Evolutionary conservation across 2,888 invertebrate genomes (phyloP).

Genomic region (Nomada flava): DNA sequence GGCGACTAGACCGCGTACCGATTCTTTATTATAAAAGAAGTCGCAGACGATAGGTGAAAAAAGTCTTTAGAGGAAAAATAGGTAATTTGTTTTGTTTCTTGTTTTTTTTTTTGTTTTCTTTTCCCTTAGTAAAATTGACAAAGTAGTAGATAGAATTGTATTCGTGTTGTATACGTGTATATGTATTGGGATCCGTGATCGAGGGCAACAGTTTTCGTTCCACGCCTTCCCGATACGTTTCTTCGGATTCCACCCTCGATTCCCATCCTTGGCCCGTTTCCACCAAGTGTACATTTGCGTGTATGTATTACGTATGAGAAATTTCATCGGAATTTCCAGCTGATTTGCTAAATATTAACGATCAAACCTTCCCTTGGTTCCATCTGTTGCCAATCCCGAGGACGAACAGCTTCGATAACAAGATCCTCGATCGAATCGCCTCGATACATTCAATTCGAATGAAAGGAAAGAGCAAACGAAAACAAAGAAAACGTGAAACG

Average conservation of each 20-base stretch:
- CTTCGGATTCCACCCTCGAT: not conserved
- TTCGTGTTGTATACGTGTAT: constrained; percentile 37
- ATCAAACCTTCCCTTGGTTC: constrained; percentile 29
- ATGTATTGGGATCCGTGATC: constrained; percentile 25
- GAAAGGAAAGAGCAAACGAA: not conserved
- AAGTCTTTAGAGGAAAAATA: constrained; percentile 82
- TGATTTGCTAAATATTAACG: constrained; percentile 14
- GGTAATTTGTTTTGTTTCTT: constrained; percentile 57
- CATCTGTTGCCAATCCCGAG: constrained; percentile 2
- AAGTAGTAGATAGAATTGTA: constrained; percentile 78
- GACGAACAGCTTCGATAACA: constrained; percentile 17
- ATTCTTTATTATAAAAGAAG: constrained; percentile 56
- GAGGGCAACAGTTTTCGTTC: constrained; percentile 5
- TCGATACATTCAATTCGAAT: not conserved
- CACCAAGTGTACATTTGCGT: constrained; percentile 1
- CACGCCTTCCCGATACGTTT: not conserved
- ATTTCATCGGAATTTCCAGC: constrained; percentile 7
- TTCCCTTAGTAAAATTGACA: constrained; percentile 80
- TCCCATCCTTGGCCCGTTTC: constrained; percentile 14
- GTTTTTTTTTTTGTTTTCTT: not conserved
- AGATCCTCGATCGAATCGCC: not conserved
- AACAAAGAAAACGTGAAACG: not conserved
- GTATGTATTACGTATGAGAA: constrained; percentile 12
- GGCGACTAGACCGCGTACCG: constrained; percentile 53
- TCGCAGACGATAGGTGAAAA: constrained; percentile 76